These are phyloP conservation scores for Poeciliopsis presidionis DNA, from an alignment of 2,797 vertebrate species.

Conservation along the genomic window DNA sequence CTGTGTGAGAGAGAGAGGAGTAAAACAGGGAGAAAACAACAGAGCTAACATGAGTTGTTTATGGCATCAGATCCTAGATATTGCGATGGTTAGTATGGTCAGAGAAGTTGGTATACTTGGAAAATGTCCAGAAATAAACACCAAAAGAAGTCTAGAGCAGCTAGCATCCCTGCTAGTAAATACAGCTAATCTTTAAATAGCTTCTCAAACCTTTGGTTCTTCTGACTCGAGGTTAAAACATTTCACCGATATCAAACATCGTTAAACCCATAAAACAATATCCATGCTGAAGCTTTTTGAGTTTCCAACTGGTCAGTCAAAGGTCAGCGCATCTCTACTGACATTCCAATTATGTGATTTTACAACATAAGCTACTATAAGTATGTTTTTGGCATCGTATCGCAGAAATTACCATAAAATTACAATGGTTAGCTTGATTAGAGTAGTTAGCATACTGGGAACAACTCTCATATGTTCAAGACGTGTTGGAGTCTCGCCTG, in stretches of 20 bases:
- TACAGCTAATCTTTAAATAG: neutral
- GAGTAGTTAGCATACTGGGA: too few species aligned
- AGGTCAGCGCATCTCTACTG: neutral
- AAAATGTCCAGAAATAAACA: neutral
- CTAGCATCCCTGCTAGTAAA: neutral
- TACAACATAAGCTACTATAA: too few species aligned
- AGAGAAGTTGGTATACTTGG: neutral
- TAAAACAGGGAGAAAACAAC: neutral
- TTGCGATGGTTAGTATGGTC: neutral
- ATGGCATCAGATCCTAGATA: neutral
- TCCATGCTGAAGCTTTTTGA: neutral
- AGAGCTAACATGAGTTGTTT: neutral
- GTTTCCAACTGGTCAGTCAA: neutral
- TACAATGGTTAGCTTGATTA: too few species aligned
- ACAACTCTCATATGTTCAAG: too few species aligned
- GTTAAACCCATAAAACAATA: neutral
- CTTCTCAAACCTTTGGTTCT: neutral
- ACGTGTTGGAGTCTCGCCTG: neutral
- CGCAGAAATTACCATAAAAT: too few species aligned
- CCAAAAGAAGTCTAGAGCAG: neutral
- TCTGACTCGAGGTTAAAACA: neutral
- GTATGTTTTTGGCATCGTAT: too few species aligned
- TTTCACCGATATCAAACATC: neutral
- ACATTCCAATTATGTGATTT: neutral
- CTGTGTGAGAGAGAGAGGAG: neutral